These are phyloP conservation scores for Xenotilapia caudafasciata DNA, from an alignment of 2,113 vertebrate species.

Conservation along the genomic window DNA sequence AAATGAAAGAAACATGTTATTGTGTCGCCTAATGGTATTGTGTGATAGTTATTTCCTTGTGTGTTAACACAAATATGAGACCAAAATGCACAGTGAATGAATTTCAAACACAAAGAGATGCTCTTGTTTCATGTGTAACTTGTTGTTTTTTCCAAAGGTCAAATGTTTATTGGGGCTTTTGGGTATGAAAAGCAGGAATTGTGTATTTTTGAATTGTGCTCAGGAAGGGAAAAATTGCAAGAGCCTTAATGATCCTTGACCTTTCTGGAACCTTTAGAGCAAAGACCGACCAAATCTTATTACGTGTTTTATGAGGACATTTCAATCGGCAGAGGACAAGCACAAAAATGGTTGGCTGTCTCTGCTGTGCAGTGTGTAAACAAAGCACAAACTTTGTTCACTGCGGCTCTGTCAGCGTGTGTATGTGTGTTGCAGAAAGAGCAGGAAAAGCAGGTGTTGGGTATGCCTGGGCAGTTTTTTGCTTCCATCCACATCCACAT, in stretches of 20 bases:
- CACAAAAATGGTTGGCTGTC: background rate
- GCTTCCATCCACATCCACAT: background rate
- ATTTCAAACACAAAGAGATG: background rate
- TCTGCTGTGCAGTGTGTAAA: conserved; percentile 45
- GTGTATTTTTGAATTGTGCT: background rate
- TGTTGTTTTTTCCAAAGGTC: background rate
- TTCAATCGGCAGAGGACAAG: conserved; percentile 14
- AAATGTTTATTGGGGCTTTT: background rate
- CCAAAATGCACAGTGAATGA: background rate
- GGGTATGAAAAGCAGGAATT: background rate
- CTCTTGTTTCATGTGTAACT: background rate
- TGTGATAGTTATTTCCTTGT: background rate
- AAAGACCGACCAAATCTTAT: background rate
- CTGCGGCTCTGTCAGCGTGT: background rate
- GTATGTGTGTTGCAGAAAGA: background rate
- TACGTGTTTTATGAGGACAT: conserved; percentile 6
- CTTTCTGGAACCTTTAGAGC: background rate
- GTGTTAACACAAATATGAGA: background rate
- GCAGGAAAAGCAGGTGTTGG: conserved; percentile 8
- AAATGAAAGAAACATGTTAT: background rate
- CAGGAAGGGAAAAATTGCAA: background rate
- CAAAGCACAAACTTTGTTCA: conserved; percentile 22
- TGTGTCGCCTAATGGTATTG: background rate
- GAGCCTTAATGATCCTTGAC: conserved; percentile 12
- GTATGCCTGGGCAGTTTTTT: background rate